Percentiles rank a stretch among this genome's conserved stretches.
Evolutionary conservation across 2,888 invertebrate species (phyloP).

Genomic region (Sipha maydis): DNA sequence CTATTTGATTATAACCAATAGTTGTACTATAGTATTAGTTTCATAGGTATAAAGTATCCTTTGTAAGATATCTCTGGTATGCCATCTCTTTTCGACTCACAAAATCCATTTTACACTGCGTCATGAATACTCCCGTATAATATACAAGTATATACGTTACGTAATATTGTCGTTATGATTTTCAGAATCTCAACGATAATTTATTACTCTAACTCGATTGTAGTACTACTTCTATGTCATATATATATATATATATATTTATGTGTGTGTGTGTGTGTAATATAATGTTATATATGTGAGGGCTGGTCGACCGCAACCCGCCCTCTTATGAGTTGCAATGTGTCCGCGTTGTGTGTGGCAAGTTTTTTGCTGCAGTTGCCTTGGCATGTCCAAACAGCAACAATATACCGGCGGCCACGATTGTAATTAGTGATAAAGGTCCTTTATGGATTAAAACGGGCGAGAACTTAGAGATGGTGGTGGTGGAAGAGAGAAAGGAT

Average conservation of each 20-base stretch:
- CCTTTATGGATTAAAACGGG: conserved; percentile 61
- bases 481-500: not conserved
- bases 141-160: not conserved
- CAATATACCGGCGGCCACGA: conserved; percentile 43
- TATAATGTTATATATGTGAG: conserved; percentile 5
- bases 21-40: not conserved
- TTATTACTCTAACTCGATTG: conserved; percentile 13
- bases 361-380: conserved; percentile 50
- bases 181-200: conserved; percentile 42
- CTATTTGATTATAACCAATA: not conserved
- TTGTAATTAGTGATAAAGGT: conserved; percentile 62
- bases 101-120: not conserved
- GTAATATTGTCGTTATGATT: conserved; percentile 47
- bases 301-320: not conserved
- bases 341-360: conserved; percentile 12
- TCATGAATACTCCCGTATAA: not conserved
- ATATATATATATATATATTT: not conserved
- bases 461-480: not conserved
- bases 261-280: no score
- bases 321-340: conserved; percentile 15
- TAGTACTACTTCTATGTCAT: not conserved
- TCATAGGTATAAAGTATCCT: not conserved
- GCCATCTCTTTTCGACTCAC: conserved; percentile 14
- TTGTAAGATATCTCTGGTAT: conserved; percentile 1
- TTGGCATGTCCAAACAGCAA: conserved; percentile 54